Conservation (phyloP, 2,797 vertebrate species). For the Meda fulgida region DNA sequence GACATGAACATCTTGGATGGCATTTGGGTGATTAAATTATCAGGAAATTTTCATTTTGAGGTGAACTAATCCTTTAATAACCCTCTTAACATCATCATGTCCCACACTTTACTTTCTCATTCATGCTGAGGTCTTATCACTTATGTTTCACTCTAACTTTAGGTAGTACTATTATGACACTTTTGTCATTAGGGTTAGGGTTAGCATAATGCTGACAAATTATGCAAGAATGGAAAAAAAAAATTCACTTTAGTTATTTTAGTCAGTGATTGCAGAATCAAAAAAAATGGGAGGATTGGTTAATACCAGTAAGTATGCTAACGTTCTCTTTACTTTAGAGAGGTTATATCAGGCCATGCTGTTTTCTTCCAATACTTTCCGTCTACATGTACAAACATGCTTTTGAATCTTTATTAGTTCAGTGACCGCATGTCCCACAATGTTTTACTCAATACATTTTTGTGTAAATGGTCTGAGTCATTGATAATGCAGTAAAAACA, state of each 20-base stretch:
- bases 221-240: neutral
- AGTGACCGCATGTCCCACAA: slow-evolving; percentile 54
- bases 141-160: neutral
- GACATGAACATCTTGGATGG: too few species aligned
- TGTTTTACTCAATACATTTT: slow-evolving; percentile 63
- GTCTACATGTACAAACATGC: slow-evolving; percentile 19
- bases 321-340: neutral
- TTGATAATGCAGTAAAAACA: slow-evolving; percentile 29
- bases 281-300: neutral
- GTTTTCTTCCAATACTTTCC: slow-evolving; percentile 16
- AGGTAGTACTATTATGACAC: neutral
- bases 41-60: too few species aligned
- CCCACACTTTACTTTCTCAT: neutral
- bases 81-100: neutral
- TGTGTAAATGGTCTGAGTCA: slow-evolving; percentile 33
- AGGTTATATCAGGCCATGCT: slow-evolving; percentile 1
- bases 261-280: neutral
- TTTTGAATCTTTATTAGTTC: slow-evolving; percentile 45
- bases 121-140: neutral
- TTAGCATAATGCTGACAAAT: too few species aligned
- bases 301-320: slow-evolving; percentile 14
- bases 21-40: too few species aligned
- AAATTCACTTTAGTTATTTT: neutral
- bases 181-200: too few species aligned
- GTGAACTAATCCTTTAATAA: too few species aligned